Percentiles rank a stretch among this genome's conserved stretches.
Conservation (phyloP, 2,888 invertebrate genomes). For the Pterobdella sp. region DNA sequence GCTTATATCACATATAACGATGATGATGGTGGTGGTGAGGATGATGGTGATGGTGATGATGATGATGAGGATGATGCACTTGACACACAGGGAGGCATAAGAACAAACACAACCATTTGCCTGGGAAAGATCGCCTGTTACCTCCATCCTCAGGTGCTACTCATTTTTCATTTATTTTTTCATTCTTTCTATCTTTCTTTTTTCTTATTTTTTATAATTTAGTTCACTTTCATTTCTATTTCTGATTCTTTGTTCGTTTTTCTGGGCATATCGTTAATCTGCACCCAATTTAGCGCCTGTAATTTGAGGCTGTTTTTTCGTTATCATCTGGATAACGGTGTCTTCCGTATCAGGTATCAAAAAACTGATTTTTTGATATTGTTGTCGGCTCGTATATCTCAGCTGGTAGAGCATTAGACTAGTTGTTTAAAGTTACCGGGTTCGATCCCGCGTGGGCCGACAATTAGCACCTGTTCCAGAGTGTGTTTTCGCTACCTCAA, state of each 20-base stretch:
- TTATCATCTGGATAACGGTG: background rate
- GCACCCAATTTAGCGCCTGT: too few species aligned
- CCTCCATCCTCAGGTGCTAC: slow-evolving; percentile 65
- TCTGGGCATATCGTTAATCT: background rate
- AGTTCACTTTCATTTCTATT: background rate
- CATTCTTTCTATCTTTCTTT: background rate
- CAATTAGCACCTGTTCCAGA: too few species aligned
- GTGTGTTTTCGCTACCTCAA: too few species aligned
- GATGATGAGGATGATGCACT: background rate
- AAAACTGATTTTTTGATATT: too few species aligned
- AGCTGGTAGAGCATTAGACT: too few species aligned
- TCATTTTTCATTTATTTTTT: background rate
- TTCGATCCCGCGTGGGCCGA: too few species aligned
- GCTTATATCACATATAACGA: too few species aligned
- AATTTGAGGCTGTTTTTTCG: too few species aligned
- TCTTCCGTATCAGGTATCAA: too few species aligned
- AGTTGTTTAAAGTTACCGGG: too few species aligned
- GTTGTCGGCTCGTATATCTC: too few species aligned
- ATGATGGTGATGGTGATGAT: background rate
- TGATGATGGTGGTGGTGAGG: background rate
- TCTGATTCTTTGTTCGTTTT: background rate
- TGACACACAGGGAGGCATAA: slow-evolving; percentile 58
- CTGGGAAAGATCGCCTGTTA: slow-evolving; percentile 92
- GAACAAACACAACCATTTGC: slow-evolving; percentile 97
- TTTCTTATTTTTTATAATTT: background rate